These are phyloP conservation scores for Oryzias javanicus DNA, from an alignment of 2,113 vertebrate genomes.

Conservation along the genomic window DNA sequence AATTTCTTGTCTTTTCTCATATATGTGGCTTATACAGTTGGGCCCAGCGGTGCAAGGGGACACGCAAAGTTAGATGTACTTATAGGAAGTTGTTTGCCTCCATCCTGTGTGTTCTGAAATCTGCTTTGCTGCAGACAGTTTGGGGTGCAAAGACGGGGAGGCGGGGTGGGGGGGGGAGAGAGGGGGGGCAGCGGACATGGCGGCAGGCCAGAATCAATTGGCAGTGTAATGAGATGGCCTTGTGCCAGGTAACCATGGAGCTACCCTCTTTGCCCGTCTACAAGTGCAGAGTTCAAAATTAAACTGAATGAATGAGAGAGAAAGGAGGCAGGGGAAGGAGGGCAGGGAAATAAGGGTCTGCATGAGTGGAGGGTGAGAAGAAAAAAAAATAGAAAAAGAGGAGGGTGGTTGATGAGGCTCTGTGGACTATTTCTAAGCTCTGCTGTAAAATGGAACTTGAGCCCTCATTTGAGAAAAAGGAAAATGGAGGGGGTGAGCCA, in stretches of 20 bases:
- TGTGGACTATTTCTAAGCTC: constrained; percentile 50
- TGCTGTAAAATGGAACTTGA: constrained; percentile 56
- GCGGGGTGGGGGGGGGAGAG: constrained; percentile 26
- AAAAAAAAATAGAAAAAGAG: constrained; percentile 55
- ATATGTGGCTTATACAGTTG: constrained; percentile 13
- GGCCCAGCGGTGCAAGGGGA: constrained; percentile 26
- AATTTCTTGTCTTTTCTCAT: constrained; percentile 5
- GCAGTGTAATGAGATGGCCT: constrained; percentile 84
- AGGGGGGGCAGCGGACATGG: constrained; percentile 74
- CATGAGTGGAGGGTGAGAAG: constrained; percentile 52
- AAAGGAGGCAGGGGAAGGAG: constrained; percentile 27
- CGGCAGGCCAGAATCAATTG: constrained; percentile 82
- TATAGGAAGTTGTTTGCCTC: constrained; percentile 50
- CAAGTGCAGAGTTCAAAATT: constrained; percentile 78
- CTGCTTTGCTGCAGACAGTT: constrained; percentile 75
- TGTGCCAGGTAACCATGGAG: constrained; percentile 82
- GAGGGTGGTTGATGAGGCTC: constrained; percentile 58
- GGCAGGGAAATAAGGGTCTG: constrained; percentile 59
- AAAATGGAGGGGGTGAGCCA: constrained; percentile 37
- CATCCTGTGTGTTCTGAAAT: constrained; percentile 67
- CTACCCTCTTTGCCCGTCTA: constrained; percentile 75
- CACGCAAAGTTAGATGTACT: constrained; percentile 30
- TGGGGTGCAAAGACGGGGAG: constrained; percentile 71
- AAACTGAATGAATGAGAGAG: constrained; percentile 75
- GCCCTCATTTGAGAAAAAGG: constrained; percentile 38